Evolutionary conservation across 1,140 invertebrate species (phyloP), one percentile per base, ranked within the genome.

Genomic region (Drosophila pseudoobscura): DNA sequence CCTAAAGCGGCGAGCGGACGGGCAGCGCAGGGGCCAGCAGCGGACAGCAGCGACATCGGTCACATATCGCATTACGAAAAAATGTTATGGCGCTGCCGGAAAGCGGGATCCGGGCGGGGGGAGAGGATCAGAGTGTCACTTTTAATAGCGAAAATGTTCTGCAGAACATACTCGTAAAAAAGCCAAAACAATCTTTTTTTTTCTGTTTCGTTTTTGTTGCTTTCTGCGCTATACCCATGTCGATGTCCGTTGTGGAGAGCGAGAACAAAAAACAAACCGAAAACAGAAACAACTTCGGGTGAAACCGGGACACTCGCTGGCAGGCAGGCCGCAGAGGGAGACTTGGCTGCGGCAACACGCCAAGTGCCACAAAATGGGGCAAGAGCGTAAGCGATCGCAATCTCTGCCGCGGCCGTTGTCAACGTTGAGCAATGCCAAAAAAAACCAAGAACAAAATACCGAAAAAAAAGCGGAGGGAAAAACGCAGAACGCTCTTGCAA

Each of bases 61-160:
- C 59, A 72, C 72, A 83, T 84, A 84, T 84, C 80, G 78, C 69
- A 75, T 85, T 85, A 85, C 80, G 80, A 85, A 85, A 85, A 85
- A 71, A 57, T 76, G 61, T 64, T 74, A 57, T 74, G 53, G 26
- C 29, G 63, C 65, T 41, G 51, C 17, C 51, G 15, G 9, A n/a
- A 26, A 7, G 24, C n/a, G 51, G 7, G 2, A 24, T 31, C 2
- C 31, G 31, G 8, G 31, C 31, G 8, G 17, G 4, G 17, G 9
- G 45, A 7, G 17, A 46, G 51, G 51, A 43, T 70, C 45, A 35
- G 64, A 70, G 66, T 70, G 63, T 70, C 64, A 70, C 61, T 82
- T 84, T 84, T 85, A 77, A 78, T 85, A 87, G 82, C 78, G 75
- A 80, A 80, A 78, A 80, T 80, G 77, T 79, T 79, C 77, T 80